phyloP scores from a whole-genome alignment of 2,797 vertebrate species.

The Galaxias olidus region DNA sequence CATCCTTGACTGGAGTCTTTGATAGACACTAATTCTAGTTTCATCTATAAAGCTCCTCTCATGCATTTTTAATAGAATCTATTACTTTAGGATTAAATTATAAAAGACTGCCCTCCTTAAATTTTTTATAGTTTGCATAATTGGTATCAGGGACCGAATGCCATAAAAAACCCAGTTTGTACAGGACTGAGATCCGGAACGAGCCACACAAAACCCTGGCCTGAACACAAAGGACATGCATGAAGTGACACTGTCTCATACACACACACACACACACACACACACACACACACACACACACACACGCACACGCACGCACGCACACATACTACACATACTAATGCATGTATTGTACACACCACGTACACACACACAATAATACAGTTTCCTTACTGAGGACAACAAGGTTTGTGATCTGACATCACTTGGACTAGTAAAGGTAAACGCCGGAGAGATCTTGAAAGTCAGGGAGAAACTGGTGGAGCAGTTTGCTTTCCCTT shows the following conservation, averaged over 20 bases:
- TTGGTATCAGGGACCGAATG: slow-evolving; percentile 76
- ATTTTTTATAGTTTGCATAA: slow-evolving; percentile 85
- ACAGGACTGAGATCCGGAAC: slow-evolving; percentile 56
- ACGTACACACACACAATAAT: background rate
- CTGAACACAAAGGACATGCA: slow-evolving; percentile 46
- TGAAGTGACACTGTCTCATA: background rate
- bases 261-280: background rate
- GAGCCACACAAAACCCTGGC: slow-evolving; percentile 39
- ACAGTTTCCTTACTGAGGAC: too few species aligned
- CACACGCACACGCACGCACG: slow-evolving; percentile 1
- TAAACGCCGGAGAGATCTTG: too few species aligned
- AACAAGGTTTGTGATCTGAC: too few species aligned
- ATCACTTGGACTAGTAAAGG: too few species aligned
- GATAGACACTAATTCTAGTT: slow-evolving; percentile 83
- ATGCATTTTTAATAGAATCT: slow-evolving; percentile 85
- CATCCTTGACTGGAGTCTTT: slow-evolving; percentile 75
- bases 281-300: slow-evolving; percentile 17
- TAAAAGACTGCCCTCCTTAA: slow-evolving; percentile 83
- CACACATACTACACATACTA: background rate
- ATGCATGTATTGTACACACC: background rate
- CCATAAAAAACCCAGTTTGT: slow-evolving; percentile 75
- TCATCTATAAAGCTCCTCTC: slow-evolving; percentile 82
- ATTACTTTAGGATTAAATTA: slow-evolving; percentile 88
- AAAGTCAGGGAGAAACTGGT: slow-evolving; percentile 50
- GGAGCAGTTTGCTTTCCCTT: slow-evolving; percentile 39